Evolutionary conservation across 2,888 invertebrate species (phyloP), one percentile per base, ranked within the genome.

Genomic region (Anagyrus pseudococci): DNA sequence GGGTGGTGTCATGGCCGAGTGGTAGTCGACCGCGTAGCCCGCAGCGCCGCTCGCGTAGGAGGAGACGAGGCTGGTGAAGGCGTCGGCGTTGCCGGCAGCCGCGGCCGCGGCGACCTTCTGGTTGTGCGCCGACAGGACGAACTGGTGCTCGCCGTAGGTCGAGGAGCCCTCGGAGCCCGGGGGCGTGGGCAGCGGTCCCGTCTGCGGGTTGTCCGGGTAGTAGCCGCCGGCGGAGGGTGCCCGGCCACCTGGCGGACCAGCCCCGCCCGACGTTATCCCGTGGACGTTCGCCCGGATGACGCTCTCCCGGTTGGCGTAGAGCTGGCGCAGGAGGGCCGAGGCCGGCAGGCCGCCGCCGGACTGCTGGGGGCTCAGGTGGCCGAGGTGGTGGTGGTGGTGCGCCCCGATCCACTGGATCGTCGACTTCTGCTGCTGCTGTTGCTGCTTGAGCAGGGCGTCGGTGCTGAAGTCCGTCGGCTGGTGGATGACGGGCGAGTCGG

Each of bases 371-470:
- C 77, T 86, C 66, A 86, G 74, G 70, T 86, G 87, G 57, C 85
- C 87, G n/a, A 87, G 74, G 62, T 81, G 79, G 71, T 86, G 89
- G 72, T 92, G 92, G n/a, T n/a, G n/a, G n/a, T n/a, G 33, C 0
- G 92, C 89, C 0, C 95, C 95, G 67, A 95, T 94, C 96, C 96
- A 96, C 77, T 96, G 96, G 72, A 96, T 96, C 7, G 93, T 93
- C 46, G 88, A 88, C 79, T 89, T 81, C 68, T 91, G 91, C 68
- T 90, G 90, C 68, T 88, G 89, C 70, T 93, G 92, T n/a, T n/a
- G n/a, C 8, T 37, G 33, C 75, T 93, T 93, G 47, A 93, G 82
- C 41, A 94, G 82, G 0, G 93, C 89, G 75, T 93, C 94, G 0
- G 93, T 90, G 70, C 94, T 94, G 77, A 94, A 94, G 76, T 94